phyloP scores from a whole-genome alignment of 2,113 vertebrate genomes.

The zebrafish (Danio rerio) region GRCz12tu NC_133189.1:29746001-29746500 shows the following conservation, averaged over 20 bases:
- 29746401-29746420: background rate
- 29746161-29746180: slow-evolving; percentile 42
- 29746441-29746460: no score
- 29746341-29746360: slow-evolving; percentile 9
- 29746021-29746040: slow-evolving; percentile 20
- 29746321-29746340: slow-evolving; percentile 18
- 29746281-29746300: slow-evolving; percentile 22
- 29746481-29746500: no score
- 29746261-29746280: slow-evolving; percentile 43
- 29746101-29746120: slow-evolving; percentile 48
- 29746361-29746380: slow-evolving; percentile 16
- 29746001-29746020: slow-evolving; percentile 4
- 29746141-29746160: slow-evolving; percentile 54
- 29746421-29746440: no score
- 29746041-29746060: background rate
- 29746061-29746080: background rate
- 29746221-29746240: no score
- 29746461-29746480: no score
- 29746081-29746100: slow-evolving; percentile 31
- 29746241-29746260: background rate
- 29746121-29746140: slow-evolving; percentile 48
- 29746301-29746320: slow-evolving; percentile 27
- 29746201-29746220: no score
- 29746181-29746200: background rate
- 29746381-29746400: background rate